Evolutionary conservation across 2,888 invertebrate species (phyloP).

Genomic region (Drosophila merina): DNA sequence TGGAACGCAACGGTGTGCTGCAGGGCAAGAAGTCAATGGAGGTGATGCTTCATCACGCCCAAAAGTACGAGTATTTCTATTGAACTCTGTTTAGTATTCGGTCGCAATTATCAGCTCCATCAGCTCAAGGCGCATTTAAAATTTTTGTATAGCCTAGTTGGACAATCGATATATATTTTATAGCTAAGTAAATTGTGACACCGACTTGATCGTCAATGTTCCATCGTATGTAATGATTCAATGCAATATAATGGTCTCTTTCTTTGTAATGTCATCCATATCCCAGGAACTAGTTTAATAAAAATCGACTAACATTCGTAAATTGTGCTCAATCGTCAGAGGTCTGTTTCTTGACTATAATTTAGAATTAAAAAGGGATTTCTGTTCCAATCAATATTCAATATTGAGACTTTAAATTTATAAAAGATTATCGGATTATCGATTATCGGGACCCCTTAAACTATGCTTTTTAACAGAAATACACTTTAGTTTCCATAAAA

Average conservation of each 20-base stretch:
- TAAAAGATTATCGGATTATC: too few species aligned
- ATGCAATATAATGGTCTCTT: conserved; percentile 57
- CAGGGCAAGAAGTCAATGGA: conserved; percentile 90
- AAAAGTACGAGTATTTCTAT: conserved; percentile 73
- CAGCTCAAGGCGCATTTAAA: conserved; percentile 79
- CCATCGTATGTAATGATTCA: conserved; percentile 25
- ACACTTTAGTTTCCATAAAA: too few species aligned
- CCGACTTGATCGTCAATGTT: conserved; percentile 20
- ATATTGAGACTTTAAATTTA: too few species aligned
- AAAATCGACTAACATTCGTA: not conserved
- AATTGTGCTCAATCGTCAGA: not conserved
- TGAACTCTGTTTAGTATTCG: conserved; percentile 21
- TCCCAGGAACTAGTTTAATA: conserved; percentile 20
- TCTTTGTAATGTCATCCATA: conserved; percentile 25
- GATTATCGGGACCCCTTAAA: too few species aligned
- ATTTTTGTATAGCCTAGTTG: conserved; percentile 25
- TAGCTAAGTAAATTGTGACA: conserved; percentile 20
- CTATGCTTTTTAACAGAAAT: too few species aligned
- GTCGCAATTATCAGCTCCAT: not conserved
- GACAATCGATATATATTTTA: conserved; percentile 21
- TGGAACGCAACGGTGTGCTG: conserved; percentile 91
- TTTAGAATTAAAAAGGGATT: too few species aligned
- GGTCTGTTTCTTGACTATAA: too few species aligned
- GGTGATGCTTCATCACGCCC: conserved; percentile 83
- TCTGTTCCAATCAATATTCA: too few species aligned